Evolutionary conservation across 1,140 invertebrate species (phyloP).

Genomic region (Atta cephalotes): DNA sequence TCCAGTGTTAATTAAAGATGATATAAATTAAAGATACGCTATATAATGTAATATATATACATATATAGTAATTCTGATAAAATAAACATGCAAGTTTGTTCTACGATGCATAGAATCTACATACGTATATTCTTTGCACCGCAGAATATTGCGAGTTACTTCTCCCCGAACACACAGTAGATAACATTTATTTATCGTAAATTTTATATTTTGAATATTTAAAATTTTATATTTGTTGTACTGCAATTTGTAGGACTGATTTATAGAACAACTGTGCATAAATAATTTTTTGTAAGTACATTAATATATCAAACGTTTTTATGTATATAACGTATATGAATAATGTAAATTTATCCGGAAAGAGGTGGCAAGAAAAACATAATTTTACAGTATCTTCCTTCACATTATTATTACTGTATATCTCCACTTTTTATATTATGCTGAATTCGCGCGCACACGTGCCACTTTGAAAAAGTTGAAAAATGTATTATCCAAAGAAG

Average conservation of each 20-base stretch:
- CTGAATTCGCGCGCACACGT: constrained; percentile 2
- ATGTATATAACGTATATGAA: constrained; percentile 42
- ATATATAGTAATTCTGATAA: constrained; percentile 4
- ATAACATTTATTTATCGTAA: constrained; percentile 52
- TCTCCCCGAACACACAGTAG: constrained; percentile 37
- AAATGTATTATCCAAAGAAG: constrained; percentile 7
- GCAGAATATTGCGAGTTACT: constrained; percentile 38
- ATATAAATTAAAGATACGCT: constrained; percentile 6
- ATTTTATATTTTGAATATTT: constrained; percentile 37
- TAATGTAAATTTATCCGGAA: constrained; percentile 35
- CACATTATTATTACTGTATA: constrained; percentile 42
- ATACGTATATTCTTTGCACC: constrained; percentile 25
- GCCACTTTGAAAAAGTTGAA: constrained; percentile 18
- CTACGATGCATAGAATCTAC: constrained; percentile 11
- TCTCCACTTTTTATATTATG: constrained; percentile 18
- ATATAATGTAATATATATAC: neutral
- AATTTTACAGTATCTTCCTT: constrained; percentile 29
- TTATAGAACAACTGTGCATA: constrained; percentile 46
- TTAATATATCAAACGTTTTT: constrained; percentile 56
- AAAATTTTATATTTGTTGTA: constrained; percentile 55
- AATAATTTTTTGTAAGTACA: constrained; percentile 60
- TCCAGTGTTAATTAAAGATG: neutral
- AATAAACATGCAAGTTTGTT: neutral
- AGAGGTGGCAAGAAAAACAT: constrained; percentile 38
- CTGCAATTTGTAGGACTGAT: constrained; percentile 53